These are phyloP conservation scores for Notoglanidium macrostoma DNA, from an alignment of 2,797 vertebrate genomes.

Conservation along the genomic window DNA sequence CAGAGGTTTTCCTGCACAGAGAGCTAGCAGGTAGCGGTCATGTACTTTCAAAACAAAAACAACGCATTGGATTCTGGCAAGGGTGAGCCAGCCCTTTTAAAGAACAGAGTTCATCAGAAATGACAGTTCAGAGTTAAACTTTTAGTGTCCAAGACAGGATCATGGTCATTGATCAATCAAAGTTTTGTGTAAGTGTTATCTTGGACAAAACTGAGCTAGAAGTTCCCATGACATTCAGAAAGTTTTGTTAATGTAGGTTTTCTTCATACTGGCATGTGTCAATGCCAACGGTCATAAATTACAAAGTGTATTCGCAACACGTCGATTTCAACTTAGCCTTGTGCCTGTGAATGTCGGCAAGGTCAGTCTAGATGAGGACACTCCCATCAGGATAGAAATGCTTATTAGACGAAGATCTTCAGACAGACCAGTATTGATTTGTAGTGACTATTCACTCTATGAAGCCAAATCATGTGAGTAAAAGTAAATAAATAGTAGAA, in stretches of 20 bases:
- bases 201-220: not conserved
- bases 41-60: no score
- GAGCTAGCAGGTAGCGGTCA: no score
- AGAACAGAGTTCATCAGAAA: not conserved
- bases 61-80: no score
- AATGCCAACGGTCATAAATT: not conserved
- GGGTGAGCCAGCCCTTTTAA: no score
- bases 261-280: not conserved
- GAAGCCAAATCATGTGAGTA: not conserved
- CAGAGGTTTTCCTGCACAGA: no score
- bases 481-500: not conserved
- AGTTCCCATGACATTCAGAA: not conserved
- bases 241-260: not conserved
- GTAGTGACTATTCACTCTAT: not conserved
- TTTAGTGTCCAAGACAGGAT: not conserved
- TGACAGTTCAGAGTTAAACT: not conserved
- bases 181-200: not conserved
- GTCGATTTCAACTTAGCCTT: not conserved
- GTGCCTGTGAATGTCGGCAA: not conserved
- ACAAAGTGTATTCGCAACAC: not conserved
- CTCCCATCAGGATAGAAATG: not conserved
- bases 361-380: not conserved
- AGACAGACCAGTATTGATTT: not conserved
- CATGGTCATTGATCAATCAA: not conserved
- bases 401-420: not conserved